Conservation (phyloP, 2,113 vertebrate species). For the Oriolus oriolus region DNA sequence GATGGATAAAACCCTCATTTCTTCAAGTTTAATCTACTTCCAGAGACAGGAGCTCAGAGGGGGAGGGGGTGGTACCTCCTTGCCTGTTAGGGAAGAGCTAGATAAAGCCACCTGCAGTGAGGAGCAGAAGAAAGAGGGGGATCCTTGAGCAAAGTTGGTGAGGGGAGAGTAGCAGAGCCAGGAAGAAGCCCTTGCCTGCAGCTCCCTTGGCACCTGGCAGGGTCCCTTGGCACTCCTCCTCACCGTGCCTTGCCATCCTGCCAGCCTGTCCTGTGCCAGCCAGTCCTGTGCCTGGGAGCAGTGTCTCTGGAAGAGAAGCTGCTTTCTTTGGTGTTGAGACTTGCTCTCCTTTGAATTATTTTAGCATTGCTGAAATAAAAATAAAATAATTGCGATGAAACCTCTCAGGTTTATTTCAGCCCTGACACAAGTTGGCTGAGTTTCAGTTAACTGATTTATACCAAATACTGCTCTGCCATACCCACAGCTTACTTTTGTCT, state of each 20-base stretch:
- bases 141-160: fast-evolving
- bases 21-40: background rate
- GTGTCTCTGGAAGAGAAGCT: background rate
- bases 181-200: background rate
- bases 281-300: background rate
- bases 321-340: background rate
- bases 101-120: background rate
- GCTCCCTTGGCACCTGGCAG: background rate
- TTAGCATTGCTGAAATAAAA: constrained; percentile 3
- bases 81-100: background rate
- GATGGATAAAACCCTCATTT: background rate
- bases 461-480: background rate
- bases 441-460: constrained; percentile 3
- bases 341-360: background rate
- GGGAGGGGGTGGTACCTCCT: background rate
- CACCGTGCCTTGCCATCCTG: fast-evolving
- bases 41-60: background rate
- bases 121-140: background rate
- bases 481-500: background rate
- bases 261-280: background rate
- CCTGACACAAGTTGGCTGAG: background rate
- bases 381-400: background rate
- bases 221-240: background rate
- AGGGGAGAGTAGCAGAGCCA: background rate
- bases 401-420: constrained; percentile 4